Base-by-base conservation (phyloP, 1,140 invertebrate species). In the Brachionus asplanchnoidis region DNA sequence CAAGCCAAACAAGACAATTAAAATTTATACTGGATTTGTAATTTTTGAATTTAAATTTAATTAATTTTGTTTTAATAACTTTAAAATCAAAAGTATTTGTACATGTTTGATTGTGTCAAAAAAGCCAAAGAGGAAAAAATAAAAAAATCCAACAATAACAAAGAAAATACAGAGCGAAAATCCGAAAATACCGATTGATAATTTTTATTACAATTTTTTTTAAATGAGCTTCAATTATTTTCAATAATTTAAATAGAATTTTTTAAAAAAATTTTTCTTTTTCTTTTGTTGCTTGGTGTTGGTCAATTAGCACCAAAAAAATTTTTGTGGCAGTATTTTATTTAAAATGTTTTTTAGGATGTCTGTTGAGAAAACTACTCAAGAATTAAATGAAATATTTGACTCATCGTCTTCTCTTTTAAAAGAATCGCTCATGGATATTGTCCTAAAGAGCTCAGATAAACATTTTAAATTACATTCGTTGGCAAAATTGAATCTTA, bases 11-110 rank as follows among this genome's bases (percentile, higher is more conserved):
- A 82, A 82, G 17, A 60, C 8, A n/a, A 82, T 82, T 12, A 82
- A 82, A 68, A 82, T 82, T 44, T 82, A 82, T 17, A 82, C 79
- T 36, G 79, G 79, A 40, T 82, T 82, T 65, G 79, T 82, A 65
- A 82, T 26, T 36, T 73, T 36, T 36, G n/a, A 36, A 12, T 73
- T 73, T 73, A 14, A 32, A 36, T 28, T 42, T 8, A 77, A 50
- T 20, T 46, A 0, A n/a, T 32, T 77, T 46, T 7, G 20, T 77
- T 77, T 50, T 14, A 12, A 11, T 50, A n/a, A 26, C 6, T 77
- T 9, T 23, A 50, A 28, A 53, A 23, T 32, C 50, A 6, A 12
- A 36, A 77, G 73, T 77, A 77, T 77, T 50, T 77, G 44, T 77
- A 77, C 20, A 77, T 77, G 73, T 77, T 50, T 50, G 73, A 77